Base-by-base conservation (phyloP, 1,140 invertebrate genomes). In the Lasioglossum baleicum region DNA sequence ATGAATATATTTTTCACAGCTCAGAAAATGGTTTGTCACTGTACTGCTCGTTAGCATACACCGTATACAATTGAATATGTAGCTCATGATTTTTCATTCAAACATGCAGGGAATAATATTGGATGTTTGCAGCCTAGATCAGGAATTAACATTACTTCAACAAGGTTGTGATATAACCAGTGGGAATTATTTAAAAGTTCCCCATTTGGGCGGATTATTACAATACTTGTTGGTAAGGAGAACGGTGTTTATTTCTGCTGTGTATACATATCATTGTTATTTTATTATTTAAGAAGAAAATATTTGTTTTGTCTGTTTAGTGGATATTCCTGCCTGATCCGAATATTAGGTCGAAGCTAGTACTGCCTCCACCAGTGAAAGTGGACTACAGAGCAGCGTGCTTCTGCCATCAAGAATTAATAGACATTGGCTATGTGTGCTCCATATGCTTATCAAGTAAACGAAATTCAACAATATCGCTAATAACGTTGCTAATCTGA, bases 1-100 rank as follows among this genome's bases (percentile, higher is more conserved):
- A 99, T 99, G 98, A 99, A 99, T 94, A 96, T 97, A 31, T 99
- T 99, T 90, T 99, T 99, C 86, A 98, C 98, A 42, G 97, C 98
- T 58, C 98, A 97, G 86, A 97, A 97, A 94, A 94, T 95, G 93
- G 95, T 96, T 89, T 85, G 83, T 87, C 3, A 35, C 31, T 20
- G 15, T 65, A 71, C 8, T 76, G 4, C 74, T 13, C 7, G 22
- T 76, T 66, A 58, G 17, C 7, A 7, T 64, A 26, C 20, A 67
- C 20, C n/a, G 44, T 51, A 42, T 15, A 70, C 13, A 56, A 10
- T 63, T 22, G 8, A 53, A 61, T 11, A 48, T 53, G 31, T 8
- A 26, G 56, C 22, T 10, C 58, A 76, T 22, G 2, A 42, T 1
- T 48, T 51, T 2, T 15, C 7, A 17, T 60, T 77, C 11, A 17